phyloP scores from a whole-genome alignment of 2,797 vertebrate genomes.

The Anguilla megastoma region DNA sequence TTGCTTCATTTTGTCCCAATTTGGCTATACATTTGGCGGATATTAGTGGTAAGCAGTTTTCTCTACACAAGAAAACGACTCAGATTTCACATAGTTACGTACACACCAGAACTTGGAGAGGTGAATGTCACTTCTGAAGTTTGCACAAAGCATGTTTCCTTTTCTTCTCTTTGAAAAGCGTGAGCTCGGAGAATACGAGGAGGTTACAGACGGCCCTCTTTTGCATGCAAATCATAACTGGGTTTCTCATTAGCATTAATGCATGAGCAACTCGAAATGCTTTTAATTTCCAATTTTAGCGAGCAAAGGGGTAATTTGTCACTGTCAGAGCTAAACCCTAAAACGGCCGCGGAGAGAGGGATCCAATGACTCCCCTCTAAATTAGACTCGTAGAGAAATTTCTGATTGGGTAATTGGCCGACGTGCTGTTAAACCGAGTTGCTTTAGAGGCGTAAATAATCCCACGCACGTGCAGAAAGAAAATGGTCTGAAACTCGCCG shows the following conservation, averaged over 20 bases:
- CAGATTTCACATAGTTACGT: slow-evolving; percentile 50
- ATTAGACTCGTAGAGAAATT: slow-evolving; percentile 98
- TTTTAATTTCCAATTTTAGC: slow-evolving; percentile 99
- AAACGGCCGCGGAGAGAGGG: slow-evolving; percentile 81
- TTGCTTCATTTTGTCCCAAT: slow-evolving; percentile 60
- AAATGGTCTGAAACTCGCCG: background rate
- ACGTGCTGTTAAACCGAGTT: slow-evolving; percentile 94
- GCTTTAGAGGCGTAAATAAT: slow-evolving; percentile 98
- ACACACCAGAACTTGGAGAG: slow-evolving; percentile 47
- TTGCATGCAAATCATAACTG: slow-evolving; percentile 99
- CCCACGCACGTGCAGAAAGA: background rate
- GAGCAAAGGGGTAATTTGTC: slow-evolving; percentile 99
- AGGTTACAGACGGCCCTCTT: slow-evolving; percentile 98
- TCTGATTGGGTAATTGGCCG: slow-evolving; percentile 99
- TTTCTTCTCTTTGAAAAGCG: slow-evolving; percentile 61
- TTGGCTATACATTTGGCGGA: slow-evolving; percentile 59
- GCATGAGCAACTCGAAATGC: slow-evolving; percentile 99
- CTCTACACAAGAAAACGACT: slow-evolving; percentile 54
- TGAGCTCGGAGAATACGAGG: slow-evolving; percentile 67
- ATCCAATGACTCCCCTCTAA: slow-evolving; percentile 90
- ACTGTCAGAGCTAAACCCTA: slow-evolving; percentile 99
- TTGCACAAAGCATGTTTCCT: slow-evolving; percentile 55
- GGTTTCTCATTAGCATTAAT: slow-evolving; percentile 99
- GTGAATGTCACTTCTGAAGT: slow-evolving; percentile 56
- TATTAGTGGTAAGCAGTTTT: slow-evolving; percentile 35